A percentile compares a stretch with the other conserved stretches of the same genome.
phyloP scores from a whole-genome alignment of 1,140 invertebrate species.

The Drepana arcuata region DNA sequence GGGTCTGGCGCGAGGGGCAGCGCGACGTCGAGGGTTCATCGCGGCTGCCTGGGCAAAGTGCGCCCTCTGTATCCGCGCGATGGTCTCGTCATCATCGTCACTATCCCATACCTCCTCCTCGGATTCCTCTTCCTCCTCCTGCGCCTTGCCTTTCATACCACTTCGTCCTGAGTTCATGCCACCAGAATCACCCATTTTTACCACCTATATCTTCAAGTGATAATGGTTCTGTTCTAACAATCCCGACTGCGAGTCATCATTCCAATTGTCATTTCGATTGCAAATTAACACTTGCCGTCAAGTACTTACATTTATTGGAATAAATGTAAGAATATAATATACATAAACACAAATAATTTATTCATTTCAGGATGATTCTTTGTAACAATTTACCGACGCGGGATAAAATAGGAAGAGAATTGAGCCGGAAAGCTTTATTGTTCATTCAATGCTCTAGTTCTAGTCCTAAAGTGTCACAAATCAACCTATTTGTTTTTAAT shows the following conservation, averaged over 20 bases:
- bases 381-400: constrained; percentile 43
- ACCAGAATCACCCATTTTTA: constrained; percentile 46
- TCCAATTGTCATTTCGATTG: background rate
- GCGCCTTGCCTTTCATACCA: too few relatives aligned
- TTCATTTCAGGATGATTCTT: constrained; percentile 31
- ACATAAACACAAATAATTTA: constrained; percentile 22
- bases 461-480: constrained; percentile 17
- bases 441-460: constrained; percentile 27
- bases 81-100: constrained; percentile 64
- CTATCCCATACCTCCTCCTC: constrained; percentile 52
- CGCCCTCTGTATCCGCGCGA: constrained; percentile 56
- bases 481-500: constrained; percentile 27
- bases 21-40: constrained; percentile 46
- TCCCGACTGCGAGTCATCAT: too few relatives aligned
- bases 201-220: too few relatives aligned
- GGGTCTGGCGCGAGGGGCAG: constrained; percentile 34
- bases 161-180: constrained; percentile 40
- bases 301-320: too few relatives aligned
- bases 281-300: too few relatives aligned
- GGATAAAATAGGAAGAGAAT: constrained; percentile 28
- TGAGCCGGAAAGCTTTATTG: constrained; percentile 48
- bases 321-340: too few relatives aligned
- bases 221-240: constrained; percentile 15
- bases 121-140: constrained; percentile 45
- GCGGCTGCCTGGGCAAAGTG: constrained; percentile 58